Base-by-base conservation (phyloP, 2,113 vertebrate genomes). In the Nerophis ophidion region DNA sequence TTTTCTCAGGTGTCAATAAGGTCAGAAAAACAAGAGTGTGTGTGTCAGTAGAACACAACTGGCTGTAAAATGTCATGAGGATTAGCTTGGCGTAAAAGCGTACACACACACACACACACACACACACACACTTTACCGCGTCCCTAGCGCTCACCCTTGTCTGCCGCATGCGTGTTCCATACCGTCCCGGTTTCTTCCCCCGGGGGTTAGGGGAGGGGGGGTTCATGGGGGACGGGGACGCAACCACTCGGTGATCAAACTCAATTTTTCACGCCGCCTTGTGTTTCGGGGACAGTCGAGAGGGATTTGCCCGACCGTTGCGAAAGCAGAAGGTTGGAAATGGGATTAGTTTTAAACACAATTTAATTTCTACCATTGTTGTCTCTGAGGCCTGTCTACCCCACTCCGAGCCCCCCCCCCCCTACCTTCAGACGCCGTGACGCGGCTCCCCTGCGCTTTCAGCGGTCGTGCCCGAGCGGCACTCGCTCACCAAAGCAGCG, bases 311-410 rank as follows among this genome's bases (percentile, higher is more conserved):
- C 84, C 67, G 81, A 80, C 85, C 84, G 89, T 89, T 84, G 88
- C 87, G 87, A 85, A 79, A 84, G 79, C 81, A 81, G 65, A 26
- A 87, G 87, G 80, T 86, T 87, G 86, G 69, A 88, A 89, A 91
- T 89, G 75, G 86, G 85, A 89, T 91, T 90, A 90, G 77, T 77
- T 68, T 86, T 89, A 90, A 91, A 90, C 76, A 81, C 87, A 91
- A 90, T 91, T 91, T 89, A 91, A 91, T 90, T 90, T 89, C 84
- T 84, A 82, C 83, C 66, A 68, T 86, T 75, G 81, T 77, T 83
- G 81, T 80, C 83, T 89, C 81, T 74, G 62, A 83, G 86, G 84
- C 81, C 81, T 81, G 87, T 86, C 88, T 89, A 71, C 86, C 87
- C 82, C 81, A 26, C 26, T 26, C 26, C 26, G 26, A 26, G 26